Evolutionary conservation across 1,140 invertebrate species (phyloP), one percentile per base, ranked within the genome.

Genomic region (Cepaea nemoralis): DNA sequence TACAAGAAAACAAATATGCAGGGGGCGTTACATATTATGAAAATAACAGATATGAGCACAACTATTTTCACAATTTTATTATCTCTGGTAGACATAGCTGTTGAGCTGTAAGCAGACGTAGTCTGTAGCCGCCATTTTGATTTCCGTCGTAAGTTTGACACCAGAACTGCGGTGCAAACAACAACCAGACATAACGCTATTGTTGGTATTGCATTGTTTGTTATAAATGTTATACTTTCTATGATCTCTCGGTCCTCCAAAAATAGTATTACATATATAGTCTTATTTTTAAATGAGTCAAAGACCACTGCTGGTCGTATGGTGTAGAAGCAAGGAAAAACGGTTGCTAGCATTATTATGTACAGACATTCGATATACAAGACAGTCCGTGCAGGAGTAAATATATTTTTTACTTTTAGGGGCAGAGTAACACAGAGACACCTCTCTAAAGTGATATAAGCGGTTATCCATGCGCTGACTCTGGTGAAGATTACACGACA

Each of bases 371-470:
- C 19, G 16, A 42, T n/a, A 14, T 16, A 55, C 39, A 37, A 35
- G 1, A 77, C n/a, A 1, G 50, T 55, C 14, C 75, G 33, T 22
- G 22, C n/a, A 16, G 5, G 19, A 5, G 75, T 77, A 5, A 77
- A 63, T n/a, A 63, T 63, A n/a, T 27, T 33, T 40, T 63, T 74
- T 24, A 74, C 42, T 45, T 45, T 42, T 10, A 50, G 27, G 14
- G 71, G 71, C 14, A 74, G 1, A 1, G 42, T 12, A 35, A 74
- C 40, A 31, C 71, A 74, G 24, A 74, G 40, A 35, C 73, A 50
- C 24, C 73, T n/a, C 45, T 75, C 73, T 40, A 75, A 10, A 3
- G 73, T 75, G 42, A 75, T 75, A 24, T 48, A 75, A 5, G 73
- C 73, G 0, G 73, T 75, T 75, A 75, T 75, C 40, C 39, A 16